phyloP scores from a whole-genome alignment of 2,113 vertebrate genomes.

The Myotis brandtii region DNA sequence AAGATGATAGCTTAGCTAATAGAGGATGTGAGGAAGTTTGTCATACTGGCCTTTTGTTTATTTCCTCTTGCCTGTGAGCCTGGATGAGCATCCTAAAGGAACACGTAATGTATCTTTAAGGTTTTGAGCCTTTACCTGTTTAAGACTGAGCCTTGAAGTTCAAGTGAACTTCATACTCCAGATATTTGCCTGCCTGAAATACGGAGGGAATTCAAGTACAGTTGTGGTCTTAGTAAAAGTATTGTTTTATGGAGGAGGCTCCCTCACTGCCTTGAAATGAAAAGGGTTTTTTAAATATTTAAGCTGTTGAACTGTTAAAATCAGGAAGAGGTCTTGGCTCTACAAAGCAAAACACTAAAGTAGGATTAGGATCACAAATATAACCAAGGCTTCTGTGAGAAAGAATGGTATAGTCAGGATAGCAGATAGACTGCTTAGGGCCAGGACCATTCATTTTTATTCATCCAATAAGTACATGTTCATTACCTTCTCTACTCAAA shows the following conservation, averaged over 20 bases:
- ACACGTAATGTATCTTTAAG: not conserved
- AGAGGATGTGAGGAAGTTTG: not conserved
- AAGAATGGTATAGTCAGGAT: not conserved
- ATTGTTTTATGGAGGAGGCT: constrained; percentile 34
- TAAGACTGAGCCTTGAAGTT: constrained; percentile 18
- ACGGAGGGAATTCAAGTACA: not conserved
- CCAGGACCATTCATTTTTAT: constrained; percentile 37
- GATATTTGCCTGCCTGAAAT: constrained; percentile 34
- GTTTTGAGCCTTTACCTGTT: constrained; percentile 9
- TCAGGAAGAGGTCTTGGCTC: not conserved
- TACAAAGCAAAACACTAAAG: constrained; percentile 38
- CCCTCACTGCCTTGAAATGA: constrained; percentile 2
- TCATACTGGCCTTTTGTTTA: not conserved
- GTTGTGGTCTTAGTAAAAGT: not conserved
- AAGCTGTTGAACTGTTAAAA: constrained; percentile 20
- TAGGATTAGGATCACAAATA: constrained; percentile 12
- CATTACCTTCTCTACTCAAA: constrained; percentile 48
- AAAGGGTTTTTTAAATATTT: constrained; percentile 26
- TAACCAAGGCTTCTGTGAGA: constrained; percentile 12
- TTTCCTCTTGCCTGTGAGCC: constrained; percentile 20
- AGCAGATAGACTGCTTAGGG: not conserved
- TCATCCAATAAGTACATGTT: not conserved
- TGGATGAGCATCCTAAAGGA: not conserved
- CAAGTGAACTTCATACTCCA: not conserved
- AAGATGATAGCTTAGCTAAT: not conserved